A percentile compares a stretch with the other conserved stretches of the same genome.
Evolutionary conservation across 2,113 vertebrate genomes (phyloP).

Genomic region (Microtus richardsoni): DNA sequence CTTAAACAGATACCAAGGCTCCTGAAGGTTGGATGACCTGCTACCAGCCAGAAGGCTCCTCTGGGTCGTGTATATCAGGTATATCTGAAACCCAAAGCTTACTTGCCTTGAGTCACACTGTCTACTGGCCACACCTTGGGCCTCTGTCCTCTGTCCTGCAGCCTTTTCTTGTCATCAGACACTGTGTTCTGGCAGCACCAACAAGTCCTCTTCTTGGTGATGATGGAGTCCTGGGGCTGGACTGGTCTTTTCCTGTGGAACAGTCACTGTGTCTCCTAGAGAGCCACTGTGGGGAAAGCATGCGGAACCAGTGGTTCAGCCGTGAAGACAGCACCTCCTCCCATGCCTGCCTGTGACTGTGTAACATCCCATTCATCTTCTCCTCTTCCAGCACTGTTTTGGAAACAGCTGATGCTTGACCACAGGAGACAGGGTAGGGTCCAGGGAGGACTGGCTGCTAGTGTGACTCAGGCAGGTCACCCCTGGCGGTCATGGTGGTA

Average conservation of each 20-base stretch:
- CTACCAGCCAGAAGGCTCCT: neutral
- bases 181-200: neutral
- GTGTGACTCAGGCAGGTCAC: neutral
- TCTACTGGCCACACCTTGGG: neutral
- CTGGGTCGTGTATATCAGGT: neutral
- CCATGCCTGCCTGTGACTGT: neutral
- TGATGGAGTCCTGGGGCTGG: neutral
- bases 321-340: neutral
- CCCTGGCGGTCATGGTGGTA: too few species aligned
- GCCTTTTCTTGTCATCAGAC: neutral
- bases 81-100: neutral
- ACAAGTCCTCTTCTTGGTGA: neutral
- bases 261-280: neutral
- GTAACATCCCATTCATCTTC: slow-evolving; percentile 1
- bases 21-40: neutral
- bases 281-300: neutral
- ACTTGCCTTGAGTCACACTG: neutral
- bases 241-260: neutral
- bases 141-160: neutral
- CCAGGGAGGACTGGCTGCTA: neutral
- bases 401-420: neutral
- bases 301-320: accelerated
- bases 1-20: neutral
- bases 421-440: neutral
- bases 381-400: neutral